These are phyloP conservation scores for Lordiphosa stackelbergi DNA, from an alignment of 1,140 invertebrate species.

Conservation along the genomic window DNA sequence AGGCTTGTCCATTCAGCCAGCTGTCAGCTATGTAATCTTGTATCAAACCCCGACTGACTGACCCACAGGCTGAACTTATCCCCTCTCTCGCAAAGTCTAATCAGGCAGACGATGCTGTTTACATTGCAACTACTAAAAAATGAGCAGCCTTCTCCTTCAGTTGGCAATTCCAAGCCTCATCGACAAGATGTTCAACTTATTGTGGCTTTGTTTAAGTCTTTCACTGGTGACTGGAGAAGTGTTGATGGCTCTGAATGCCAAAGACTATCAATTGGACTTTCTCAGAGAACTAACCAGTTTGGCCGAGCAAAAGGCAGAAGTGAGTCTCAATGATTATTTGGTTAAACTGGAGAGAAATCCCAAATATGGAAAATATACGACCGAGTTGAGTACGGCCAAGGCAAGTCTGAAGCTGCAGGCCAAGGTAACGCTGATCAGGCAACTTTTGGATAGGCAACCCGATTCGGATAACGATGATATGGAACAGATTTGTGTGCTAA, in stretches of 20 bases:
- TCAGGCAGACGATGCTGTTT: conserved; percentile 25
- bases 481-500: conserved; percentile 46
- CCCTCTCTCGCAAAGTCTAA: conserved; percentile 9
- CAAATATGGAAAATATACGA: conserved; percentile 34
- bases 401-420: conserved; percentile 19
- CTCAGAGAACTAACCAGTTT: conserved; percentile 25
- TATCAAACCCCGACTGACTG: conserved; percentile 35
- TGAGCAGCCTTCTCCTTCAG: conserved; percentile 15
- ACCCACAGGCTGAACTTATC: conserved; percentile 33
- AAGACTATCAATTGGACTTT: conserved; percentile 53
- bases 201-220: conserved; percentile 10
- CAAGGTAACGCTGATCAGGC: conserved; percentile 63
- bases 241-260: conserved; percentile 23
- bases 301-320: conserved; percentile 31
- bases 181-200: conserved; percentile 36
- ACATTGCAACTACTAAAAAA: conserved; percentile 25
- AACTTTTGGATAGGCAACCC: conserved; percentile 43
- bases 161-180: conserved; percentile 19
- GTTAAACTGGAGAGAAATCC: conserved; percentile 19
- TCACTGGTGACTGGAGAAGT: not conserved
- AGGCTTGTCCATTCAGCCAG: conserved; percentile 12
- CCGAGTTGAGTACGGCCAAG: conserved; percentile 20
- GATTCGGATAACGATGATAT: conserved; percentile 25
- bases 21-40: conserved; percentile 24
- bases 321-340: conserved; percentile 46